These are phyloP conservation scores for Bradypodion ventrale DNA, from an alignment of 2,797 vertebrate species.

Conservation along the genomic window DNA sequence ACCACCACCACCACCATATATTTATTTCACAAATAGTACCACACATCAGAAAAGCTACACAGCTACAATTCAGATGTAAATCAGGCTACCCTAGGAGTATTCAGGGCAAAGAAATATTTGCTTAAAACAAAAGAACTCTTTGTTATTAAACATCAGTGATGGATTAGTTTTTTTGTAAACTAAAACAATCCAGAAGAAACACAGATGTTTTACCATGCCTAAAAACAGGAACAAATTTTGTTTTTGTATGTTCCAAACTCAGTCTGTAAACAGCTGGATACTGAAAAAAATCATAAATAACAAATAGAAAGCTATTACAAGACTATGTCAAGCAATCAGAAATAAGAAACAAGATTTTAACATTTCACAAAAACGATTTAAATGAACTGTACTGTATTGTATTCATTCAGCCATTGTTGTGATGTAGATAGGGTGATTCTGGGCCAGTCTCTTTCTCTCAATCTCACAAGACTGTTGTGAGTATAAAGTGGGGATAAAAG, in stretches of 20 bases:
- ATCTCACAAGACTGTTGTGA: no score
- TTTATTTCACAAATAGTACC: constrained; percentile 74
- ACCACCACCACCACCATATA: constrained; percentile 66
- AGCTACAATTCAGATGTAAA: constrained; percentile 77
- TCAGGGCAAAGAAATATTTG: constrained; percentile 74
- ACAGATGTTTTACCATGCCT: constrained; percentile 73
- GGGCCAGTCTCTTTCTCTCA: no score
- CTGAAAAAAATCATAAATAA: constrained; percentile 12
- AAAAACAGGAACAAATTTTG: constrained; percentile 45
- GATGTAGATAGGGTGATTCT: no score
- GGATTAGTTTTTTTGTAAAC: constrained; percentile 71
- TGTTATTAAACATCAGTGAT: constrained; percentile 69
- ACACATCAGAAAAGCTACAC: constrained; percentile 60
- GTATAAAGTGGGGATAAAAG: no score
- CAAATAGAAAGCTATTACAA: not conserved
- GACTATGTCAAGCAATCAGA: not conserved
- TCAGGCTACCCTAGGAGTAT: constrained; percentile 64
- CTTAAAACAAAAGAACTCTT: constrained; percentile 76
- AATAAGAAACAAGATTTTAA: not conserved
- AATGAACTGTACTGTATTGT: not conserved
- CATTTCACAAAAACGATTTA: not conserved
- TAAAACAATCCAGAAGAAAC: constrained; percentile 72
- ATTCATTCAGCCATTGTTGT: no score
- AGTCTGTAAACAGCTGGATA: constrained; percentile 13
- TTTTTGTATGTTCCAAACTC: constrained; percentile 23